These are phyloP conservation scores for Drosophila hydei DNA, from an alignment of 1,140 invertebrate genomes.

Conservation along the genomic window DNA sequence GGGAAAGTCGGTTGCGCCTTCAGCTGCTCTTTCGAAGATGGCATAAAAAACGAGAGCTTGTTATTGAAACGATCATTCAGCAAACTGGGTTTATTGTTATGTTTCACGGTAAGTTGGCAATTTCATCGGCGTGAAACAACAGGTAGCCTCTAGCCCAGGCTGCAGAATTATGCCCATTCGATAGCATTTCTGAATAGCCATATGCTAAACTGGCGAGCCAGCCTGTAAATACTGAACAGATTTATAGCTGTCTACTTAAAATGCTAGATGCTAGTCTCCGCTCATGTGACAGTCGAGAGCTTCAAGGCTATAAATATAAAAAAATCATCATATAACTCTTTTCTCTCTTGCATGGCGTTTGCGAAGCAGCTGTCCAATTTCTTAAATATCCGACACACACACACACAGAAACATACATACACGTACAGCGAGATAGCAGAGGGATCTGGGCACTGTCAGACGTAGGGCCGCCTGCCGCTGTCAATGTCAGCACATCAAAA, in stretches of 20 bases:
- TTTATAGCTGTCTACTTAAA: slow-evolving; percentile 35
- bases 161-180: too few species aligned
- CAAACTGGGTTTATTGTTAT: slow-evolving; percentile 72
- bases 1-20: slow-evolving; percentile 63
- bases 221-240: slow-evolving; percentile 29
- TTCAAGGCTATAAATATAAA: slow-evolving; percentile 36
- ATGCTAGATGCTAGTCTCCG: slow-evolving; percentile 25
- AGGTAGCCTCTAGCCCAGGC: neutral
- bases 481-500: slow-evolving; percentile 79
- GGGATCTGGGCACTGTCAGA: slow-evolving; percentile 35
- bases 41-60: slow-evolving; percentile 49
- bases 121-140: slow-evolving; percentile 18
- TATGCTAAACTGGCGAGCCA: neutral
- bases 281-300: slow-evolving; percentile 34
- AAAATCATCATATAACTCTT: slow-evolving; percentile 36
- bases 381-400: slow-evolving; percentile 59
- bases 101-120: slow-evolving; percentile 49
- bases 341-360: slow-evolving; percentile 47
- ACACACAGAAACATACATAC: neutral
- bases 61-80: slow-evolving; percentile 64
- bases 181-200: neutral
- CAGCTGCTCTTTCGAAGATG: neutral
- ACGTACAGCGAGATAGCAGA: neutral
- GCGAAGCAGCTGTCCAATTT: slow-evolving; percentile 70
- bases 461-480: slow-evolving; percentile 54